Conservation (phyloP, 2,797 vertebrate species). For the Dipus sagitta region DNA sequence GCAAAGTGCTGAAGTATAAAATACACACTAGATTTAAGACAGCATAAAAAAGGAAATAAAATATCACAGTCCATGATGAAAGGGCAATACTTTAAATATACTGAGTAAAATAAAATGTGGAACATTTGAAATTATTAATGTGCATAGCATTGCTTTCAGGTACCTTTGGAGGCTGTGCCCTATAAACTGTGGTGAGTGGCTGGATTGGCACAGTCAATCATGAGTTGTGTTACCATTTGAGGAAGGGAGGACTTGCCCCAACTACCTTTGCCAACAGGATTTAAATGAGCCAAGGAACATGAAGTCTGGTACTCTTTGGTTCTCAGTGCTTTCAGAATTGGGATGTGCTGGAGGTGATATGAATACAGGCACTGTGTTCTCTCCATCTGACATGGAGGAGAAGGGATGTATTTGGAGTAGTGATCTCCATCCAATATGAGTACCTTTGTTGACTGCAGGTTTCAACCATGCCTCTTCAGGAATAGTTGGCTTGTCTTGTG, state of each 20-base stretch:
- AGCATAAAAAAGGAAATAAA: slow-evolving; percentile 40
- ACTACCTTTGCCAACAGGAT: slow-evolving; percentile 9
- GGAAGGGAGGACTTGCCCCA: slow-evolving; percentile 24
- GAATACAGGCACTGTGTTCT: not conserved
- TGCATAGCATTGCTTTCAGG: not conserved
- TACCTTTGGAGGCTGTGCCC: not conserved
- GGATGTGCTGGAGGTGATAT: not conserved
- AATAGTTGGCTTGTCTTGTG: not conserved
- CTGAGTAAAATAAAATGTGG: not conserved
- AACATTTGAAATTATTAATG: not conserved
- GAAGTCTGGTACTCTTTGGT: not conserved
- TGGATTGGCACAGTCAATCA: not conserved
- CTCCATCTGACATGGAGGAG: not conserved
- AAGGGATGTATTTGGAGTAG: not conserved
- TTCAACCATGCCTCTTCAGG: not conserved
- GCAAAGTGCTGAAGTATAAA: not conserved
- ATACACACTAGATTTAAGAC: not conserved
- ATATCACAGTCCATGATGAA: not conserved
- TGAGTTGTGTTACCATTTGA: slow-evolving; percentile 32
- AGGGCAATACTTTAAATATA: slow-evolving; percentile 39
- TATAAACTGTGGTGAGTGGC: not conserved
- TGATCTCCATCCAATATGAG: not conserved
- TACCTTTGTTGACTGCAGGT: not conserved
- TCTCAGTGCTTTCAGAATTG: not conserved
- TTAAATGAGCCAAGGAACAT: not conserved